Evolutionary conservation across 1,140 invertebrate genomes (phyloP), one percentile per base, ranked within the genome.

Genomic region (Saccostrea cuccullata): DNA sequence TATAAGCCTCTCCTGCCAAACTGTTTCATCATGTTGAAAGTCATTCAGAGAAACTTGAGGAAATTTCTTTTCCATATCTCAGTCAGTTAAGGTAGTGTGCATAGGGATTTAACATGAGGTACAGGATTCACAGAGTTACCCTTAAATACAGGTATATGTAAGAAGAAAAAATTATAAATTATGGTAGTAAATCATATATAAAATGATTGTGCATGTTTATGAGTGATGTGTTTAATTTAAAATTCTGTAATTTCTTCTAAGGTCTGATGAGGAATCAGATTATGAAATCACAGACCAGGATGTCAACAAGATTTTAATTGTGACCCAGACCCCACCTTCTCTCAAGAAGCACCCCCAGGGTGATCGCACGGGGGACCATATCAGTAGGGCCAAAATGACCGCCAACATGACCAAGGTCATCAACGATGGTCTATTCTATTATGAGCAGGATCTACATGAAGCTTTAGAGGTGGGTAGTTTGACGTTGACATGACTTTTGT

Each of bases 231-330:
- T 13, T 13, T 1, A 13, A 17, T 58, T 11, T 58, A 6, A 56
- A 8, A 56, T 13, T 26, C 20, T 55, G 23, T 85, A 11, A 84
- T 86, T 9, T 82, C 36, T 56, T 90, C 90, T 2, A 88, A 95
- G 94, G 94, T 95, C 94, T 73, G 97, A 97, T 91, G 98, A 98
- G 89, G 95, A 96, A 84, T 98, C 99, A 95, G 96, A 99, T 85
- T 94, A 95, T 89, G 94, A 94, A 85, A 90, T 94, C 87, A 97
- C 97, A 90, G 99, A 99, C 95, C 96, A 97, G 91, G 98, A 99
- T 94, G 97, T 99, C 82, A 98, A 98, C 92, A 98, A 99, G 94
- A 96, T 99, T 87, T 96, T 99, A 20, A 99, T 99, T 91, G 98
- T 99, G 26, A 99, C 98, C 3, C 98, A 99, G 96, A 97, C 96